A percentile compares a stretch with the other conserved stretches of the same genome.
Evolutionary conservation across 2,888 invertebrate species (phyloP).

Genomic region (Ametastegia equiseti): DNA sequence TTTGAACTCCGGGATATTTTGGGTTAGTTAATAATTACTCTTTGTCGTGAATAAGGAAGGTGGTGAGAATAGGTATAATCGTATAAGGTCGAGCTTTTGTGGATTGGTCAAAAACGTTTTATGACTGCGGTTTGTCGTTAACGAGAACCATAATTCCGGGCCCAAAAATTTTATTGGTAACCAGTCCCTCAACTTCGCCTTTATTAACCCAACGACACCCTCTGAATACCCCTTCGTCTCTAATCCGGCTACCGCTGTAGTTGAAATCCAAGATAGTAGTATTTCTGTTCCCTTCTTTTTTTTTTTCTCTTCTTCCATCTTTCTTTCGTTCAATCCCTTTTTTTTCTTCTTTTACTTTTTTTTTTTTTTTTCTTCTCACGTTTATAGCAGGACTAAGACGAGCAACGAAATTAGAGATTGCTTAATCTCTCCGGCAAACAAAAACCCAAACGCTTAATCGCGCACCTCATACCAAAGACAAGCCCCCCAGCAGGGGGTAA

Average conservation of each 20-base stretch:
- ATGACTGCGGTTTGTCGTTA: conserved; percentile 62
- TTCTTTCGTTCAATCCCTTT: not conserved
- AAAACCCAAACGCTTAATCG: conserved; percentile 18
- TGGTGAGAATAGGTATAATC: too few relatives aligned
- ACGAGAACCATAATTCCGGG: conserved; percentile 56
- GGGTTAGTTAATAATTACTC: conserved; percentile 4
- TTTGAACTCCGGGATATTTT: not conserved
- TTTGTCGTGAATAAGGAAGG: not conserved
- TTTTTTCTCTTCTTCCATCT: not conserved
- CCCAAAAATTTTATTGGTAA: conserved; percentile 29
- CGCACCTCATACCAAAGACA: conserved; percentile 25
- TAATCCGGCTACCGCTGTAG: conserved; percentile 24
- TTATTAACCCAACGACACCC: conserved; percentile 25
- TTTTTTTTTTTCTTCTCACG: not conserved
- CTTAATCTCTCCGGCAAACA: conserved; percentile 36
- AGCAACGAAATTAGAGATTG: conserved; percentile 11
- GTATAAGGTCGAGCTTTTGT: not conserved
- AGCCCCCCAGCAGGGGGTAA: conserved; percentile 10
- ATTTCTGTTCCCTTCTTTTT: not conserved
- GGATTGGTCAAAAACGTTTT: conserved; percentile 49
- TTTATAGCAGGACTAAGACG: conserved; percentile 30
- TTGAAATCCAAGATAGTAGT: not conserved
- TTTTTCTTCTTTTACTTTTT: not conserved
- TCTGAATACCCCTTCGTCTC: not conserved
- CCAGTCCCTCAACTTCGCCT: conserved; percentile 29